These are phyloP conservation scores for Trachops cirrhosus DNA, from an alignment of 2,797 vertebrate genomes.

Conservation along the genomic window DNA sequence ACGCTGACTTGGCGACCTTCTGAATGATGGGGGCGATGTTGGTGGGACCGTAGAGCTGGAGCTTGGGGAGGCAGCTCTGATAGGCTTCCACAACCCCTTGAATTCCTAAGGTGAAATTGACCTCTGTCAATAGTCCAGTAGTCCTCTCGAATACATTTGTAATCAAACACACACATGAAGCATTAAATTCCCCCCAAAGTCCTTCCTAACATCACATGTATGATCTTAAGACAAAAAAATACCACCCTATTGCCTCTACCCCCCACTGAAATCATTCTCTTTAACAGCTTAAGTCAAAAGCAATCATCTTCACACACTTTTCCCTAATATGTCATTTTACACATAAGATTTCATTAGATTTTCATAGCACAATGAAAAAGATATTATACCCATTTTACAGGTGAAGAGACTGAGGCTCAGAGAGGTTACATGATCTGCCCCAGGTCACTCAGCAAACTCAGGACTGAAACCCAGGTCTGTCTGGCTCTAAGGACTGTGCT, in stretches of 20 bases:
- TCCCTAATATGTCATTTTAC: neutral
- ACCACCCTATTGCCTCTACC: neutral
- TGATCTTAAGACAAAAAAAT: neutral
- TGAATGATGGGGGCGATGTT: slow-evolving; percentile 99
- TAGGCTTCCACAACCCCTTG: slow-evolving; percentile 99
- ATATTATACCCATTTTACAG: neutral
- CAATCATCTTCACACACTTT: neutral
- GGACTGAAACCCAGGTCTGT: neutral
- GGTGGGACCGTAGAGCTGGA: slow-evolving; percentile 97
- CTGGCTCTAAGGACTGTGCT: neutral
- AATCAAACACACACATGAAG: neutral
- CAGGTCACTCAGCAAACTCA: neutral
- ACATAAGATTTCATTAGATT: neutral
- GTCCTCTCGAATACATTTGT: neutral
- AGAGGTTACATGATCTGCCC: neutral
- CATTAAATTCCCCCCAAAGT: neutral
- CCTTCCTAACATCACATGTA: neutral
- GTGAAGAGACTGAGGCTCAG: neutral
- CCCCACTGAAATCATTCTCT: neutral
- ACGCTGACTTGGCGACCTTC: slow-evolving; percentile 98
- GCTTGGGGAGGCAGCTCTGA: slow-evolving; percentile 98
- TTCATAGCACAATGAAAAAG: neutral
- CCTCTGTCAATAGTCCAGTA: slow-evolving; percentile 3
- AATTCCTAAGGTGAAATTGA: slow-evolving; percentile 86
- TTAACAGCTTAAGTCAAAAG: neutral